Base-by-base conservation (phyloP, 92 coral and sea anemone species). In the Bergia puertoricense region DNA sequence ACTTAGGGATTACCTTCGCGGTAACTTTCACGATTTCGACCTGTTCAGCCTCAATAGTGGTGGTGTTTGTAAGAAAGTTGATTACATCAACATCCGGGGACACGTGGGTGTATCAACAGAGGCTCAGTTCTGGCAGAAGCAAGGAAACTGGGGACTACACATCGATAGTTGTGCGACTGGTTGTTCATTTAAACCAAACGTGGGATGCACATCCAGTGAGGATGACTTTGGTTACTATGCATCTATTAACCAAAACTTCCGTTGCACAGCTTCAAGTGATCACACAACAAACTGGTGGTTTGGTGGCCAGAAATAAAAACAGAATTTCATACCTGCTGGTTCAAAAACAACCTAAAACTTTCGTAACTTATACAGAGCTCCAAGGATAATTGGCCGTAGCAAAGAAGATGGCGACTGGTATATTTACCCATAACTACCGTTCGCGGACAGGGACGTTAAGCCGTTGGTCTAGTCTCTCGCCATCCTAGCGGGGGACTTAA, bases 241-340 rank as follows among this genome's bases (percentile, higher is more conserved):
- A 8, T 4, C 22, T 3, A 38, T 38, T 1, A 88, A 84, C 81
- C 71, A 10, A 13, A 15, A n/a, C 9, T 89, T 88, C 74, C 86
- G 93, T 48, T 91, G 93, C 67, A 62, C 93, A 6, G 89, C 91
- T 37, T 80, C 54, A 36, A 69, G 5, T 6, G 40, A 88, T 10
- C 78, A 90, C 15, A 91, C 93, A 1, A 91, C 91, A 10, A 88
- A 91, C 85, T 88, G 86, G 46, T 91, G 93, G 93, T 88, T 91
- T 78, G 93, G 93, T 15, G 90, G 92, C 81, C 36, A 43, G 59
- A 54, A 54, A 54, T 54, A 13, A 54, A 54, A 15, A 54, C 59
- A 13, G 11, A 54, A 54, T 54, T 54, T 54, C 16, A 54, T 18
- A 54, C 18, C 59, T 54, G 2, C 16, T 51, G 8, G 57, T 30